phyloP scores from a whole-genome alignment of 2,797 vertebrate species.

The Pantherophis vulpinus region DNA sequence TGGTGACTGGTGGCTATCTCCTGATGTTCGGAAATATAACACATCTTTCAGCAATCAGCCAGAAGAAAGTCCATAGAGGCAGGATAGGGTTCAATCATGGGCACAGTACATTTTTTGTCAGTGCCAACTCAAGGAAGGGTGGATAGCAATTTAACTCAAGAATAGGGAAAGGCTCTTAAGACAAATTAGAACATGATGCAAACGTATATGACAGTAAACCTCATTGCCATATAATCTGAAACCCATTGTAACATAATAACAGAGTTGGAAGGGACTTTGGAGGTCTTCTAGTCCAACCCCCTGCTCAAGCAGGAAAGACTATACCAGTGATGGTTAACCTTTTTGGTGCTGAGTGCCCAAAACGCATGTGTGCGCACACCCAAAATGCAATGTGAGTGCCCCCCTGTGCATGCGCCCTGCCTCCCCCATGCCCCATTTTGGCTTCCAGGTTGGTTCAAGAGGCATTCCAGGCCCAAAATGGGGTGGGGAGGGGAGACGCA shows the following conservation, averaged over 20 bases:
- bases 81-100: neutral
- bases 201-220: neutral
- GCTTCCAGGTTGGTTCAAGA: too few species aligned
- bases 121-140: neutral
- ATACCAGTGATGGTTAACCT: neutral
- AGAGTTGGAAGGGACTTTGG: neutral
- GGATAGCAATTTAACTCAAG: neutral
- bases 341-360: too few species aligned
- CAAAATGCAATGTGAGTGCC: too few species aligned
- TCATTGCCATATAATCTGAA: too few species aligned
- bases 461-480: too few species aligned
- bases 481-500: too few species aligned
- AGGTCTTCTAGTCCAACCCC: neutral
- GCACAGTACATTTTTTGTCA: neutral
- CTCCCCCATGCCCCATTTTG: too few species aligned
- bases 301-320: neutral
- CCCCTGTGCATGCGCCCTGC: too few species aligned
- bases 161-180: neutral
- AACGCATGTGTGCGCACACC: too few species aligned
- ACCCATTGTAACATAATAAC: neutral
- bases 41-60: neutral
- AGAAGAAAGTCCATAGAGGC: neutral
- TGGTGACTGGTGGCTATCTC: neutral
- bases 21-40: neutral
- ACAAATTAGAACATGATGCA: neutral